Conservation (phyloP, 2,113 vertebrate genomes). For the Anseranas semipalmata region DNA sequence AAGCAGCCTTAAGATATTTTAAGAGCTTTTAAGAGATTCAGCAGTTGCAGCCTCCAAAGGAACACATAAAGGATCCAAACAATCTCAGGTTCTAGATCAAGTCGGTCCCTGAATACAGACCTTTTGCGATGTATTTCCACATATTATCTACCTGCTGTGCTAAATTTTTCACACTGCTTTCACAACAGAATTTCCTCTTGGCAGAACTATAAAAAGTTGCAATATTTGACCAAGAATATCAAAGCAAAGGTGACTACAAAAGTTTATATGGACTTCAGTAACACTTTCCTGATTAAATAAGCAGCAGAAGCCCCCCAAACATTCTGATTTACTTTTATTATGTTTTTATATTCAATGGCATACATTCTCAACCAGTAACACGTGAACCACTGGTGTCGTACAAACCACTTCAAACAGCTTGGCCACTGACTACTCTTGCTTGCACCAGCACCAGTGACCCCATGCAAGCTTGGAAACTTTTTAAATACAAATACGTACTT, state of each 20-base stretch:
- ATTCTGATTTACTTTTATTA: neutral
- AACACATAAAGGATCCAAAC: neutral
- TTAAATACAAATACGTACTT: constrained; percentile 29
- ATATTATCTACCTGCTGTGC: neutral
- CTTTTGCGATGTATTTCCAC: neutral
- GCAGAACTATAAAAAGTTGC: neutral
- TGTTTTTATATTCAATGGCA: neutral
- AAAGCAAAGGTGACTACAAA: constrained; percentile 10
- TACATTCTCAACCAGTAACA: neutral
- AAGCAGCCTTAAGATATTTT: neutral
- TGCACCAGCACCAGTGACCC: neutral
- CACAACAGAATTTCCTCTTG: neutral
- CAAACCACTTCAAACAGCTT: constrained; percentile 1
- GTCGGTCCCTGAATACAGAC: neutral
- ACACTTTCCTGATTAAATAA: constrained; percentile 1
- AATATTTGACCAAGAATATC: neutral
- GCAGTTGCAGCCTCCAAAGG: neutral
- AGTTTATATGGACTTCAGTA: neutral
- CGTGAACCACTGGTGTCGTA: neutral
- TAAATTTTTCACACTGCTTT: neutral
- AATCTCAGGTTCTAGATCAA: neutral
- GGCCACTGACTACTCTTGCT: neutral
- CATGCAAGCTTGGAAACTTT: neutral
- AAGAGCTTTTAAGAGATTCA: neutral
- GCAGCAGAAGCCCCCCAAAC: neutral